Percentiles rank a stretch among this genome's conserved stretches.
phyloP scores from a whole-genome alignment of 2,113 vertebrate species.

The Larimichthys polyactis region DNA sequence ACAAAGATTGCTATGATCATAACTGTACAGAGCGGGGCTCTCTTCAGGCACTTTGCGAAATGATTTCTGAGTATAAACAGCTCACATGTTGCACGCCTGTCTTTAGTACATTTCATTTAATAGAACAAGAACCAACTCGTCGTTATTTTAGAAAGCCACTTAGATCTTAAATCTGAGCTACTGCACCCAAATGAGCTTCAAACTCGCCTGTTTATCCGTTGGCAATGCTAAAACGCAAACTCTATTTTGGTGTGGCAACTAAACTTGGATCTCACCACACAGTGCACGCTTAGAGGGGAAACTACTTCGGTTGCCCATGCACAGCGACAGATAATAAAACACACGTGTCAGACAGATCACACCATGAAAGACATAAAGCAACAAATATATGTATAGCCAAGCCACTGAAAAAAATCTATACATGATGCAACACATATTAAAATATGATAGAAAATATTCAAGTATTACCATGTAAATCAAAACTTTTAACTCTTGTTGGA shows the following conservation, averaged over 20 bases:
- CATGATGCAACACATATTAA: too few relatives aligned
- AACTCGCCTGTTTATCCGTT: background rate
- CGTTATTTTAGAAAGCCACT: background rate
- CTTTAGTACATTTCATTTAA: background rate
- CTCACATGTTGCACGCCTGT: background rate
- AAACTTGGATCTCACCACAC: background rate
- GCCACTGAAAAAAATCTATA: too few relatives aligned
- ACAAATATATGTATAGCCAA: too few relatives aligned
- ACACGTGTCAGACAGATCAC: background rate
- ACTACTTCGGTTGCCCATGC: background rate
- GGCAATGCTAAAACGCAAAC: background rate
- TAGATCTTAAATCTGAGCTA: background rate
- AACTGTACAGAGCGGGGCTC: conserved; percentile 1
- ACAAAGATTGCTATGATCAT: conserved; percentile 37
- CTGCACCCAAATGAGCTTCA: background rate
- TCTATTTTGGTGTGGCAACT: background rate
- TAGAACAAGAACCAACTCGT: background rate
- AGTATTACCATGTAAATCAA: too few relatives aligned
- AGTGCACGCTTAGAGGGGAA: background rate
- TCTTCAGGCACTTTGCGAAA: background rate
- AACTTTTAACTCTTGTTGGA: too few relatives aligned
- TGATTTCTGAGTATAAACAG: conserved; percentile 8
- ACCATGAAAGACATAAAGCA: too few relatives aligned
- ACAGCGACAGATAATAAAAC: background rate
- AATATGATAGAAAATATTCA: too few relatives aligned